phyloP scores from a whole-genome alignment of 2,113 vertebrate species.

The Thamnophis sirtalis region DNA sequence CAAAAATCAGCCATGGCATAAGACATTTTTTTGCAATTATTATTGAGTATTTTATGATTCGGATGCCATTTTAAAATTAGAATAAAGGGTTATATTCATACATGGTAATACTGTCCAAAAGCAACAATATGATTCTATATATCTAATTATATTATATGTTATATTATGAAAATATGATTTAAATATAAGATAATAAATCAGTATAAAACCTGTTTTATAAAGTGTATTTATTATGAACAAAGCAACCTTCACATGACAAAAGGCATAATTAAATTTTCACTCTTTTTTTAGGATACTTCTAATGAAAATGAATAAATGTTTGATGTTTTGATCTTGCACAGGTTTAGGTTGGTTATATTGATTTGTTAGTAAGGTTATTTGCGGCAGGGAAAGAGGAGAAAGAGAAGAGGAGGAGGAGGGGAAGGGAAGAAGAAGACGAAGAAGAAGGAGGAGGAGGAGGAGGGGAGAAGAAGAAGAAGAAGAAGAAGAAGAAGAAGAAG shows the following conservation, averaged over 20 bases:
- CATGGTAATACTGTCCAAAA: background rate
- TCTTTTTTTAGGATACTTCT: background rate
- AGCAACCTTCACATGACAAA: background rate
- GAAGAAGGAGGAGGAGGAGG: too few species aligned
- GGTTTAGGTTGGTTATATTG: background rate
- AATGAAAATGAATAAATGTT: background rate
- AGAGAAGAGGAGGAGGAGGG: rapidly evolving
- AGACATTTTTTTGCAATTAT: background rate
- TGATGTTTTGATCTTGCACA: background rate
- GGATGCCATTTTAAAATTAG: background rate
- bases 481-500: too few species aligned
- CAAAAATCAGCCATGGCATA: background rate
- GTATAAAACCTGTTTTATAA: background rate
- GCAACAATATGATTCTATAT: background rate
- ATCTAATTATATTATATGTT: background rate
- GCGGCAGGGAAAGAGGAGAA: background rate
- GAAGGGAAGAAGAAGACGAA: too few species aligned
- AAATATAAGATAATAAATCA: background rate
- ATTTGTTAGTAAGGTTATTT: background rate
- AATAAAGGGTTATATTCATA: background rate
- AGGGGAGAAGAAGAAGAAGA: rapidly evolving
- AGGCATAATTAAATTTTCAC: background rate
- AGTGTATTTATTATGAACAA: background rate
- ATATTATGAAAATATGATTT: background rate
- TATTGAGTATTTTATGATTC: background rate